A percentile compares a stretch with the other conserved stretches of the same genome.
phyloP scores from a whole-genome alignment of 2,113 vertebrate genomes.

The Callaeas wilsoni region DNA sequence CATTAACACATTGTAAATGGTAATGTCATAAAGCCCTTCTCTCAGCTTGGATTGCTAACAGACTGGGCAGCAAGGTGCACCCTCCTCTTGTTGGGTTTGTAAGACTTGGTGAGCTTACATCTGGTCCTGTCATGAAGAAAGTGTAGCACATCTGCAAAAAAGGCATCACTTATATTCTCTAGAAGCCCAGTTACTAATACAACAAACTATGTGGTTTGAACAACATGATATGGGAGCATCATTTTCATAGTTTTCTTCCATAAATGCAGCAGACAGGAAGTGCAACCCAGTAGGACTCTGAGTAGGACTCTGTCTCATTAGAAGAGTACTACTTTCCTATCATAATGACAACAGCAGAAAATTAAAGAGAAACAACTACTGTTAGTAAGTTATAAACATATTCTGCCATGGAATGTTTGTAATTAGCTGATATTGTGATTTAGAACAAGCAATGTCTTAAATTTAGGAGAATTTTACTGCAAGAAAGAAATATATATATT shows the following conservation, averaged over 20 bases:
- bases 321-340: not conserved
- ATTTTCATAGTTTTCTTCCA: not conserved
- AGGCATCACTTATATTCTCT: rapidly evolving
- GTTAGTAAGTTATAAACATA: not conserved
- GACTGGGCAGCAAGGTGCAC: not conserved
- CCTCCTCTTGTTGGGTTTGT: not conserved
- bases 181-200: not conserved
- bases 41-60: not conserved
- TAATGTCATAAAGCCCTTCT: not conserved
- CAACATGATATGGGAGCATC: not conserved
- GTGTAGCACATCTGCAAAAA: not conserved
- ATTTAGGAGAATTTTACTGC: not conserved
- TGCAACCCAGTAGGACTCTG: not conserved
- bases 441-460: not conserved
- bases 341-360: not conserved
- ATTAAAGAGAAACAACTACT: not conserved
- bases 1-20: not conserved
- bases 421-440: not conserved
- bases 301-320: not conserved
- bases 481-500: not conserved
- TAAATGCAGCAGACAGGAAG: not conserved
- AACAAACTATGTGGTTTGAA: not conserved
- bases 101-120: not conserved
- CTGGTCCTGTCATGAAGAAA: not conserved
- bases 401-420: not conserved